Conservation (phyloP, 2,797 vertebrate species). For the Capromys pilorides region DNA sequence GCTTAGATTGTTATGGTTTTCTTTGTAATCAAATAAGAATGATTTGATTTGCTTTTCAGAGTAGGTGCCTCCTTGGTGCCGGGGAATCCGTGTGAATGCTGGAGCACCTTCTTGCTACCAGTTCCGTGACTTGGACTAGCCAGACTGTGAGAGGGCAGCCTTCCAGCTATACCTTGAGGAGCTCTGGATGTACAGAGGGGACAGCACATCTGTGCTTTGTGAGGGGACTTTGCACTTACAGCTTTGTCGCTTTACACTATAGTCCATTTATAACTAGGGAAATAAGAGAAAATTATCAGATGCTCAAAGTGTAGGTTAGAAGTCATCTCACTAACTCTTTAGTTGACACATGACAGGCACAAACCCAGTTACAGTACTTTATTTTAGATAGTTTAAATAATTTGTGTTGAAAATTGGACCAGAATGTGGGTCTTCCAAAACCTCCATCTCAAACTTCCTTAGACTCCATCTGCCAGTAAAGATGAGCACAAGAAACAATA, state of each 20-base stretch:
- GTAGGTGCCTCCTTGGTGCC: fast-evolving
- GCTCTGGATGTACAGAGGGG: background rate
- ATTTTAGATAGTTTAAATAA: background rate
- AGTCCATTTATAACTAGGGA: background rate
- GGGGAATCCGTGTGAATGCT: too few species aligned
- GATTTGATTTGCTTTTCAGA: background rate
- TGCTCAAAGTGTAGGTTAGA: background rate
- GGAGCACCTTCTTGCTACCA: background rate
- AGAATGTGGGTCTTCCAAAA: background rate
- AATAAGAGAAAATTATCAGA: background rate
- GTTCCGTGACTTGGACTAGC: background rate
- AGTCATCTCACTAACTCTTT: background rate
- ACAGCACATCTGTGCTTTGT: background rate
- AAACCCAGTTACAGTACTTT: background rate
- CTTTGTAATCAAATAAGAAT: background rate
- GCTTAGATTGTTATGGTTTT: background rate
- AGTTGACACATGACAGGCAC: background rate
- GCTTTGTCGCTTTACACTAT: background rate
- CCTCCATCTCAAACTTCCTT: background rate
- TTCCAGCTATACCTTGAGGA: background rate
- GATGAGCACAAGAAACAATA: background rate
- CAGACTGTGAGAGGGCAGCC: background rate
- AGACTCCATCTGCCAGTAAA: background rate
- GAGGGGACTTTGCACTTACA: background rate
- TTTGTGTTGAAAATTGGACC: background rate